A percentile compares a stretch with the other conserved stretches of the same genome.
Evolutionary conservation across 2,797 vertebrate species (phyloP).

Genomic region (Sebastes kiyomatsui): DNA sequence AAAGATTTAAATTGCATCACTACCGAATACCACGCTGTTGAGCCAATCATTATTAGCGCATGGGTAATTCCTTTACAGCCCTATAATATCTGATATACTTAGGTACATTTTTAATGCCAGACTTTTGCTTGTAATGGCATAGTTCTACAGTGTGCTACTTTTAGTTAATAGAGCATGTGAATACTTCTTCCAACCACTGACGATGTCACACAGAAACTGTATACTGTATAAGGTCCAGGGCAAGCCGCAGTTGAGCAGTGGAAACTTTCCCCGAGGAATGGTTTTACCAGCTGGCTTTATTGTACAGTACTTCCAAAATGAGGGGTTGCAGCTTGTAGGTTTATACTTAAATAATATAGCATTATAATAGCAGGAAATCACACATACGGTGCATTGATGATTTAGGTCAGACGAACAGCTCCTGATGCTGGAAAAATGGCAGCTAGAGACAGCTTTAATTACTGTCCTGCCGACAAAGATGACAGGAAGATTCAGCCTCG

Average conservation of each 20-base stretch:
- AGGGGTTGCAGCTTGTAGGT: conserved; percentile 39
- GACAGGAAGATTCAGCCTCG: conserved; percentile 32
- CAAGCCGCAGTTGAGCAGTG: conserved; percentile 27
- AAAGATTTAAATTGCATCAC: no score
- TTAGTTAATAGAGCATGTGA: conserved; percentile 14
- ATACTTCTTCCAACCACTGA: conserved; percentile 28
- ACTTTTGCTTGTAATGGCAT: not conserved
- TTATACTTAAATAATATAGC: conserved; percentile 60
- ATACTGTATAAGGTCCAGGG: conserved; percentile 24
- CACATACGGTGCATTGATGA: conserved; percentile 41
- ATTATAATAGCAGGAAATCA: conserved; percentile 58
- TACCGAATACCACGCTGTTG: no score
- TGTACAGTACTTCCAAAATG: conserved; percentile 42
- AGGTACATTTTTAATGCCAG: not conserved
- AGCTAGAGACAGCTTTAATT: conserved; percentile 44
- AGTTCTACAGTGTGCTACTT: not conserved
- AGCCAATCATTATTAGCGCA: no score
- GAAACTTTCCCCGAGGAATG: conserved; percentile 61
- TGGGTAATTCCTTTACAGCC: no score
- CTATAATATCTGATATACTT: no score
- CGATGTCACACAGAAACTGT: conserved; percentile 31
- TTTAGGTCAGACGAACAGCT: conserved; percentile 4
- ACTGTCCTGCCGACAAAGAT: conserved; percentile 44
- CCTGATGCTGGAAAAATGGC: conserved; percentile 22
- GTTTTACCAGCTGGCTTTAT: conserved; percentile 62